Base-by-base conservation (phyloP, 1,140 invertebrate species). In the Leguminivora glycinivorella region DNA sequence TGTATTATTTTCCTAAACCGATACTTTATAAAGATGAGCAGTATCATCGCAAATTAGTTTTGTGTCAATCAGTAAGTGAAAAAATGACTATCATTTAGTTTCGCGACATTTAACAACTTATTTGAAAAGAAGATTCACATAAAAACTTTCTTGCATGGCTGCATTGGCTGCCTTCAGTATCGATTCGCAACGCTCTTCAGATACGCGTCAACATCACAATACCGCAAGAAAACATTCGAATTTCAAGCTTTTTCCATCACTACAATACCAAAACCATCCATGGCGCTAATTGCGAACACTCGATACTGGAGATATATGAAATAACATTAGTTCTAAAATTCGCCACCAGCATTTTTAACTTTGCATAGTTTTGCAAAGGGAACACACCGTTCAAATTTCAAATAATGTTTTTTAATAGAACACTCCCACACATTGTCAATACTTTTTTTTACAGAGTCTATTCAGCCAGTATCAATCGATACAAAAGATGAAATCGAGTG, bases 401-500 rank as follows among this genome's bases (percentile, higher is more conserved):
- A 43, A 17, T n/a, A 6, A 5, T 1, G n/a, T 17, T 43, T 43
- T 43, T n/a, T 43, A 43, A 43, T 43, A 22, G 10, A n/a, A 22
- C 0, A 22, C 47, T 17, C 47, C 47, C 47, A 52, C 47, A 22
- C 19, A 52, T 5, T 22, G 47, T 22, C 40, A 43, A 43, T n/a
- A 43, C 19, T 52, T 52, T 52, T 52, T 52, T 22, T 52, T 10
- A 43, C n/a, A n/a, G 12, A 1, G 40, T 43, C 5, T 43, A 17
- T 43, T 6, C 40, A 22, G 19, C 47, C 19, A 52, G 47, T 22
- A 52, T 52, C 19, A 22, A 52, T 52, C 5, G 19, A 52, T n/a
- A 52, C 19, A 52, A 52, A 22, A 22, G 47, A 52, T 52, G 47
- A 52, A 52, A 52, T 52, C 47, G 47, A 52, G 47, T 52, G 47